Evolutionary conservation across 2,797 vertebrate species (phyloP), one percentile per base, ranked within the genome.

Genomic region (Leptodactylus fallax): DNA sequence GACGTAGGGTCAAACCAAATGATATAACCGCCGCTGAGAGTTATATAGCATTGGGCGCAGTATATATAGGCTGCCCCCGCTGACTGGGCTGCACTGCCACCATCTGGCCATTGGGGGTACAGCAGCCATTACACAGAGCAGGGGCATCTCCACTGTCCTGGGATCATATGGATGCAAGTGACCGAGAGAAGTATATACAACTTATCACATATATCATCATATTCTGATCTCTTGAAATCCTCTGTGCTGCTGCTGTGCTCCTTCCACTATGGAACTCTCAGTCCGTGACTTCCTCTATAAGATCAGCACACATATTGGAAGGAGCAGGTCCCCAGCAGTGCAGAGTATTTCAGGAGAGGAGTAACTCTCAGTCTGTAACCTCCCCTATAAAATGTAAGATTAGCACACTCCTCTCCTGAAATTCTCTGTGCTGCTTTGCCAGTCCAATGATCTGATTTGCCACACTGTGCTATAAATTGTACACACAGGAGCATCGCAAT

Each of bases 1-100:
- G 27, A 63, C 45, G n/a, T 61, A n/a, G 3, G 17, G 19, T n/a
- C 27, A 81, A 65, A 81, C 63, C 79, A 58, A 81, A 74, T 83
- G 72, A 83, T 83, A n/a, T 58, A 47, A 45, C 67, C 47, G 67
- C 55, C 82, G 72, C 23, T 45, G 53, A 55, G 27, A 49, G 8
- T 76, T 45, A 47, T 21, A 55, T 0, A 25, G 69, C 12, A 23
- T 0, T 0, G 49, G 8, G 27, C 10, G 82, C 23, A 21, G 16
- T 49, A 21, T 69, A 14, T 82, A 4, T 47, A 16, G 25, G 51
- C 49, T 13, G 45, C n/a, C 56, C 56, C 14, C 16, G 65, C 77
- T 23, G 6, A 63, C 56, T 81, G 94, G 94, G 93, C 93, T 93
- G 90, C 90, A 94, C 91, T 91, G 92, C 94, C 95, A 94, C 94